Evolutionary conservation across 2,113 vertebrate genomes (phyloP).

Genomic region (Mugil cephalus): DNA sequence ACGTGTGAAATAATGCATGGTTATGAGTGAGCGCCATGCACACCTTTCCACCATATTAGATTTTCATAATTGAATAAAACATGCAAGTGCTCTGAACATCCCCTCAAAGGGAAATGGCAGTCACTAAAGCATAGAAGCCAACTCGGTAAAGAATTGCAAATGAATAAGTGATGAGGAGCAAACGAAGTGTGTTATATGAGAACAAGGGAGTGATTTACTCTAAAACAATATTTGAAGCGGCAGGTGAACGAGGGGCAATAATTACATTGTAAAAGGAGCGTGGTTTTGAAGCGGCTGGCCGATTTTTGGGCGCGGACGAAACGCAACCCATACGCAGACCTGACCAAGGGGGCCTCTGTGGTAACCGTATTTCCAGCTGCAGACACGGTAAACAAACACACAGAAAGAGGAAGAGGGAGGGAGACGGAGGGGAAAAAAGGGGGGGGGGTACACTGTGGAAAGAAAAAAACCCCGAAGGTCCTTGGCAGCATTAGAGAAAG

Average conservation of each 20-base stretch:
- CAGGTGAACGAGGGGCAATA: conserved; percentile 61
- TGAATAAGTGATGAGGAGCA: conserved; percentile 80
- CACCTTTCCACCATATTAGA: conserved; percentile 78
- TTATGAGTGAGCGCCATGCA: conserved; percentile 58
- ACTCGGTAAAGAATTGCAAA: conserved; percentile 74
- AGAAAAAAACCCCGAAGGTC: conserved; percentile 79
- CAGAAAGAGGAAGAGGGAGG: conserved; percentile 9
- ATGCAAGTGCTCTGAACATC: conserved; percentile 75
- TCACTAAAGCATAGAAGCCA: conserved; percentile 76
- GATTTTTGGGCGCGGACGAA: too few species aligned
- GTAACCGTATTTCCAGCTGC: conserved; percentile 46
- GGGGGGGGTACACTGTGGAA: conserved; percentile 66
- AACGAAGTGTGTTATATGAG: conserved; percentile 75
- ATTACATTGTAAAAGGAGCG: conserved; percentile 45
- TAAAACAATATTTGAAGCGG: conserved; percentile 71
- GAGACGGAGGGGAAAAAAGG: conserved; percentile 22
- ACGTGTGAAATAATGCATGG: conserved; percentile 71
- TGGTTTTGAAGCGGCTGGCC: conserved; percentile 32
- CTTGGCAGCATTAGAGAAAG: conserved; percentile 83
- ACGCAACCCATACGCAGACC: conserved; percentile 46
- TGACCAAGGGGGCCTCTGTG: conserved; percentile 44
- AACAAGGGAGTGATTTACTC: conserved; percentile 76
- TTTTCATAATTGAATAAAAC: conserved; percentile 82
- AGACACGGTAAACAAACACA: conserved; percentile 37
- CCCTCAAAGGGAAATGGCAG: conserved; percentile 71